These are phyloP conservation scores for Metellina segmentata DNA, from an alignment of 2,888 invertebrate genomes.

Conservation along the genomic window DNA sequence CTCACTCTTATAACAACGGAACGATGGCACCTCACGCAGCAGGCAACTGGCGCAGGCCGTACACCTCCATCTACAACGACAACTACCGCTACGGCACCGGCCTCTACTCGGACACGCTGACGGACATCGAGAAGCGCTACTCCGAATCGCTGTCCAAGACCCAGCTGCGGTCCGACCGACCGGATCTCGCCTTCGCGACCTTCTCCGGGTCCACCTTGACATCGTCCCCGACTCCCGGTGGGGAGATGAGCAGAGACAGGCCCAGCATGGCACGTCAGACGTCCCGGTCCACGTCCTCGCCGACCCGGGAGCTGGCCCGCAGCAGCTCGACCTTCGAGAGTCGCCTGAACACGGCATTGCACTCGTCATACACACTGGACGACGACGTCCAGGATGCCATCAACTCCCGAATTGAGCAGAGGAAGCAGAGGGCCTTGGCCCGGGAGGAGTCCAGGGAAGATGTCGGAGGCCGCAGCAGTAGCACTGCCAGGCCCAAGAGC, in stretches of 20 bases:
- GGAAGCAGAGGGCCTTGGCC: slow-evolving; percentile 1
- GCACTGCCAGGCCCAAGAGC: slow-evolving; percentile 6
- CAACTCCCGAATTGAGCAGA: slow-evolving; percentile 23
- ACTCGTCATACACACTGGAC: slow-evolving; percentile 50
- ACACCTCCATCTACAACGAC: slow-evolving; percentile 78
- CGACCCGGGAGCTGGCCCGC: not conserved
- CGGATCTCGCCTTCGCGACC: slow-evolving; percentile 75
- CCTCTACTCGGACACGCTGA: slow-evolving; percentile 78
- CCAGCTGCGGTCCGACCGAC: slow-evolving; percentile 76
- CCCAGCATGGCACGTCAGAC: slow-evolving; percentile 16
- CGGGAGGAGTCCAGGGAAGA: slow-evolving; percentile 22
- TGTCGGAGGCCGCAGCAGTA: not conserved
- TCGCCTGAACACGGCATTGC: slow-evolving; percentile 24
- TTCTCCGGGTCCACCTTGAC: slow-evolving; percentile 66
- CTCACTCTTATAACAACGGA: not conserved
- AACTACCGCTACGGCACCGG: slow-evolving; percentile 78
- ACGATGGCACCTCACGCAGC: slow-evolving; percentile 76
- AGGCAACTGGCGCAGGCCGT: slow-evolving; percentile 78
- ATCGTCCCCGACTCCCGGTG: slow-evolving; percentile 41
- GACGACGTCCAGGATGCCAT: slow-evolving; percentile 67
- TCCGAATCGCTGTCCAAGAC: slow-evolving; percentile 76
- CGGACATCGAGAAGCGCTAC: slow-evolving; percentile 78
- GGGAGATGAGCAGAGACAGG: not conserved
- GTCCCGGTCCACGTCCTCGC: not conserved
- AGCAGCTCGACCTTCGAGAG: slow-evolving; percentile 45